Base-by-base conservation (phyloP, 2,888 invertebrate species). In the Adelognathus sp. region DNA sequence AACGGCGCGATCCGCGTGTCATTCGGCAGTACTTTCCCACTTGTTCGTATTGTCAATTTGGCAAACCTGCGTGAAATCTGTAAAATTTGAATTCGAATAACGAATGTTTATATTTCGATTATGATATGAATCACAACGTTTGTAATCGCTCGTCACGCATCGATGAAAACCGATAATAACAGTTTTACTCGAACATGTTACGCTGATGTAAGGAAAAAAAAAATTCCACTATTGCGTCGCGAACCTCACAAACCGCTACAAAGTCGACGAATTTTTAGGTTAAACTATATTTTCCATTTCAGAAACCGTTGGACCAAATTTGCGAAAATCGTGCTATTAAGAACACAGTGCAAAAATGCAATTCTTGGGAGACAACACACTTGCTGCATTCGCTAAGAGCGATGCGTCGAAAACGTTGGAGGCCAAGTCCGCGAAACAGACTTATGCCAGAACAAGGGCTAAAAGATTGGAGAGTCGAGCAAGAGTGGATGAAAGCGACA, bases 361-460 rank as follows among this genome's bases (percentile, higher is more conserved):
- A 67, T 82, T 85, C 7, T 79, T 84, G 27, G 83, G 84, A 7
- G 82, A 86, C 61, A 78, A 72, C 11, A 83, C 82, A 0, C 18
- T 87, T 9, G 74, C 79, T 2, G 82, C 79, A 6, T 77, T 83
- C 41, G 72, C 83, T 50, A 77, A 81, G 24, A 69, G 76, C 21
- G 69, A 71, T 33, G 44, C 41, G 31, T 46, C 39, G 1, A 41
- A 66, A 54, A 14, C 52, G 16, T 14, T 56, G 18, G 31, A 69
- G 11, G 36, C 41, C 36, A n/a, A 31, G 5, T 36, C 4, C 18
- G 24, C 33, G 31, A 54, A 11, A 0, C 18, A 36, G 21, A 31
- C 3, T 4, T 27, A 54, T 1, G 52, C 63, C 29, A 78, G 73
- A 50, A 41, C 52, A 1, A 80, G 6, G 58, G 73, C 29, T 31